Conservation (phyloP, 2,888 invertebrate species). For the Drosophila subquinaria region DNA sequence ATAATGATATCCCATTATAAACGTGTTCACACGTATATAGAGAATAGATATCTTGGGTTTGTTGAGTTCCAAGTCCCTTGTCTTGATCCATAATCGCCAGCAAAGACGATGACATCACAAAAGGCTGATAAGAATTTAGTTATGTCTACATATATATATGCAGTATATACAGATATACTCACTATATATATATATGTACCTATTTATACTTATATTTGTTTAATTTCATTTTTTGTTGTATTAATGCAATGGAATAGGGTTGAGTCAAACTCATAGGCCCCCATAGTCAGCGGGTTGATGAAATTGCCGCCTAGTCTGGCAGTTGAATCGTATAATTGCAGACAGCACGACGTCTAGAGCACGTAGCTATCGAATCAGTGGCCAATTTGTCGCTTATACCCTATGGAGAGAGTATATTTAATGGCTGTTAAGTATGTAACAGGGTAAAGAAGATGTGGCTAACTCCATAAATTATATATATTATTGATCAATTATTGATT, state of each 20-base stretch:
- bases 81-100: constrained; percentile 35
- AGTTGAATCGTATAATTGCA: constrained; percentile 32
- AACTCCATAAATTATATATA: not conserved
- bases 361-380: constrained; percentile 34
- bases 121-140: constrained; percentile 31
- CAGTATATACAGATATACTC: constrained; percentile 13
- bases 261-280: constrained; percentile 20
- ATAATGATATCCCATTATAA: not conserved
- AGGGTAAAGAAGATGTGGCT: not conserved
- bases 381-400: constrained; percentile 1
- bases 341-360: constrained; percentile 56
- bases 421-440: not conserved
- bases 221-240: constrained; percentile 6
- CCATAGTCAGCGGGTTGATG: constrained; percentile 38
- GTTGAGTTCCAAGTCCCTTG: constrained; percentile 24
- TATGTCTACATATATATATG: constrained; percentile 4
- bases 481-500: not conserved
- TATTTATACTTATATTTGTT: constrained; percentile 1
- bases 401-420: not conserved
- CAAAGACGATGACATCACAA: constrained; percentile 40
- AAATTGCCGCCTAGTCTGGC: constrained; percentile 52
- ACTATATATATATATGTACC: constrained; percentile 8
- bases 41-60: constrained; percentile 22
- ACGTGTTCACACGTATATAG: not conserved
- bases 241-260: not conserved